These are phyloP conservation scores for Pristionchus maxplancki DNA, from an alignment of 2,888 invertebrate species.

Conservation along the genomic window DNA sequence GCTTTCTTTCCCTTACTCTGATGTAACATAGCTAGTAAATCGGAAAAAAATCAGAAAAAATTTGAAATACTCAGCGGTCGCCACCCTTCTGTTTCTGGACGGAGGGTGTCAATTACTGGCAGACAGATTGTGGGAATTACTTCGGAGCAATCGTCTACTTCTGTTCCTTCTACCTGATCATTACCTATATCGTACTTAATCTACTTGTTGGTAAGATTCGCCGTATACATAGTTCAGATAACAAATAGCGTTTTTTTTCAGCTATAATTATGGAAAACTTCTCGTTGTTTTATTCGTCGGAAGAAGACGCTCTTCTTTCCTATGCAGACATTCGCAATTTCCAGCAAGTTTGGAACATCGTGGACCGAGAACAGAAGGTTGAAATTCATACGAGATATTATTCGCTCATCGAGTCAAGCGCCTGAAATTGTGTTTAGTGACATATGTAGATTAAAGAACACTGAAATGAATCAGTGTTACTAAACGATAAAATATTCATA, in stretches of 20 bases:
- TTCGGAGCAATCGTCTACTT: slow-evolving; percentile 97
- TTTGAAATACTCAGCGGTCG: slow-evolving; percentile 68
- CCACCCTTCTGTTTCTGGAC: slow-evolving; percentile 84
- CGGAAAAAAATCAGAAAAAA: too few species aligned
- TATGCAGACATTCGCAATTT: slow-evolving; percentile 99
- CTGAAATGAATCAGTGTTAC: background rate
- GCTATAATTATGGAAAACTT: slow-evolving; percentile 99
- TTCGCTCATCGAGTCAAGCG: too few species aligned
- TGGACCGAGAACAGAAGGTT: slow-evolving; percentile 93
- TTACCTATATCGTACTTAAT: slow-evolving; percentile 98
- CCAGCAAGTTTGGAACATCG: slow-evolving; percentile 99
- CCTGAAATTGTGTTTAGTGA: too few species aligned
- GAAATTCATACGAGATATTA: slow-evolving; percentile 73
- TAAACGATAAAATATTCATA: too few species aligned
- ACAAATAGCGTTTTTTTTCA: slow-evolving; percentile 78
- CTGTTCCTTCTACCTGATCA: slow-evolving; percentile 99
- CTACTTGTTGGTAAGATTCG: slow-evolving; percentile 93
- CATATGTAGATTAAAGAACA: background rate
- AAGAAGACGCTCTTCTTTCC: slow-evolving; percentile 97
- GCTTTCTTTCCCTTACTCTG: too few species aligned
- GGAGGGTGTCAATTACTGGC: slow-evolving; percentile 84
- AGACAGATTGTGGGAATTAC: slow-evolving; percentile 99
- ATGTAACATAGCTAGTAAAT: too few species aligned
- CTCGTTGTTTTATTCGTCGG: slow-evolving; percentile 98
- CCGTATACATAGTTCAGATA: background rate